These are phyloP conservation scores for Scophthalmus maximus DNA, from an alignment of 2,113 vertebrate species.

Conservation along the genomic window DNA sequence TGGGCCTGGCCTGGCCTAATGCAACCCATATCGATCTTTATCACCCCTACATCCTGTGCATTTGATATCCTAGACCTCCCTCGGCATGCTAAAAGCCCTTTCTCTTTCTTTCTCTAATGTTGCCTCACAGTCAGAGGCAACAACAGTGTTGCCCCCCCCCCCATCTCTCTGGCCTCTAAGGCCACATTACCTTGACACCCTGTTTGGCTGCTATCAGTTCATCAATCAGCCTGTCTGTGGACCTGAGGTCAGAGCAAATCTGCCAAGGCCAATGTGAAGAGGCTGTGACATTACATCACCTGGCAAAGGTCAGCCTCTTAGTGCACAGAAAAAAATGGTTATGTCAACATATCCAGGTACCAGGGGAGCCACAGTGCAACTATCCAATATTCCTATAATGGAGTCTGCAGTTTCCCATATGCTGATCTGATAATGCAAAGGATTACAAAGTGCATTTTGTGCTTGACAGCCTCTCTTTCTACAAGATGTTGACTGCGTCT, in stretches of 20 bases:
- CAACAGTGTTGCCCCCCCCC: not conserved
- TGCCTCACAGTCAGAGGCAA: conserved; percentile 12
- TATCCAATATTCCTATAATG: conserved; percentile 33
- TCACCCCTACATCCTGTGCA: conserved; percentile 77
- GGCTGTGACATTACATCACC: conserved; percentile 52
- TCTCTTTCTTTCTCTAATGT: conserved; percentile 27
- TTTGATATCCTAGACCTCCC: conserved; percentile 72
- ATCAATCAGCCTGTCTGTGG: conserved; percentile 31
- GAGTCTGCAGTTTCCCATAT: conserved; percentile 17
- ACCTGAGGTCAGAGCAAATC: conserved; percentile 55
- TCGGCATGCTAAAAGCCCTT: conserved; percentile 70
- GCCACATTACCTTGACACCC: conserved; percentile 49
- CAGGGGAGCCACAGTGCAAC: conserved; percentile 24
- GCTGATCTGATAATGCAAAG: conserved; percentile 26
- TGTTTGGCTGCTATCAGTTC: conserved; percentile 20
- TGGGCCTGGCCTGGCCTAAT: conserved; percentile 66
- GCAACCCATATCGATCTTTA: conserved; percentile 76
- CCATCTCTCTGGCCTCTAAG: conserved; percentile 32
- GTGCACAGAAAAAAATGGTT: conserved; percentile 29
- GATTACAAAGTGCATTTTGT: conserved; percentile 33
- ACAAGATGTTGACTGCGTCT: not conserved
- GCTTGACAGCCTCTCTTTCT: not conserved
- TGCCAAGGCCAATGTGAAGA: conserved; percentile 43
- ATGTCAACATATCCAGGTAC: conserved; percentile 35
- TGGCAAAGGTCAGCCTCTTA: conserved; percentile 56